Percentiles rank a stretch among this genome's conserved stretches.
phyloP scores from a whole-genome alignment of 2,888 invertebrate genomes.

The Slavum lentiscoides region DNA sequence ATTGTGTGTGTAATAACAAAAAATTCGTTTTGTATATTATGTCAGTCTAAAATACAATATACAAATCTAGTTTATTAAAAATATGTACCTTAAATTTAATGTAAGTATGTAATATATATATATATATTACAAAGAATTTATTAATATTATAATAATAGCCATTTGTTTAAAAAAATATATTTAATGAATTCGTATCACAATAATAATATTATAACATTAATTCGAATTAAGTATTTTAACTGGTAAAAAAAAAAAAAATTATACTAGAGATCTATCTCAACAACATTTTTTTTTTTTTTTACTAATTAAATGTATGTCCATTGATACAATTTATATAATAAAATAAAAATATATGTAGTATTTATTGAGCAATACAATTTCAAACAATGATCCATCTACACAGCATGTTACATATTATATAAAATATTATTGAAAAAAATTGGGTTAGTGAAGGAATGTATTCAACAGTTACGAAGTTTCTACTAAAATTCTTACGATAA shows the following conservation, averaged over 20 bases:
- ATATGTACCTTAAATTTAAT: constrained; percentile 51
- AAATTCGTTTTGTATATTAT: constrained; percentile 33
- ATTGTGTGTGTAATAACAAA: constrained; percentile 1
- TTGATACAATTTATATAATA: constrained; percentile 29
- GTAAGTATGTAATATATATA: constrained; percentile 42
- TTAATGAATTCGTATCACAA: constrained; percentile 43
- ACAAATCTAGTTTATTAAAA: constrained; percentile 49
- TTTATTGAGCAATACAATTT: constrained; percentile 47
- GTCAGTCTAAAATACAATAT: constrained; percentile 59
- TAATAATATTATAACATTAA: constrained; percentile 44
- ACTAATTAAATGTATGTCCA: constrained; percentile 11
- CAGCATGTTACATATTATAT: neutral
- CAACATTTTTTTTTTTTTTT: constrained; percentile 28
- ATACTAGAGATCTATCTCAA: constrained; percentile 39
- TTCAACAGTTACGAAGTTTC: neutral
- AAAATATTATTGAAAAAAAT: constrained; percentile 11
- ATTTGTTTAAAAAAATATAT: constrained; percentile 17
- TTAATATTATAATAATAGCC: constrained; percentile 19
- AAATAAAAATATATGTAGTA: constrained; percentile 34
- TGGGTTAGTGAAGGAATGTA: constrained; percentile 36
- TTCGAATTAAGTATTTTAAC: constrained; percentile 37
- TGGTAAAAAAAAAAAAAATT: constrained; percentile 23
- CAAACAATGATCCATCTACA: constrained; percentile 27
- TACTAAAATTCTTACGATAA: neutral
- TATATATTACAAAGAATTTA: constrained; percentile 23